Conservation (phyloP, 2,797 vertebrate genomes). For the Pipistrellus kuhlii region DNA sequence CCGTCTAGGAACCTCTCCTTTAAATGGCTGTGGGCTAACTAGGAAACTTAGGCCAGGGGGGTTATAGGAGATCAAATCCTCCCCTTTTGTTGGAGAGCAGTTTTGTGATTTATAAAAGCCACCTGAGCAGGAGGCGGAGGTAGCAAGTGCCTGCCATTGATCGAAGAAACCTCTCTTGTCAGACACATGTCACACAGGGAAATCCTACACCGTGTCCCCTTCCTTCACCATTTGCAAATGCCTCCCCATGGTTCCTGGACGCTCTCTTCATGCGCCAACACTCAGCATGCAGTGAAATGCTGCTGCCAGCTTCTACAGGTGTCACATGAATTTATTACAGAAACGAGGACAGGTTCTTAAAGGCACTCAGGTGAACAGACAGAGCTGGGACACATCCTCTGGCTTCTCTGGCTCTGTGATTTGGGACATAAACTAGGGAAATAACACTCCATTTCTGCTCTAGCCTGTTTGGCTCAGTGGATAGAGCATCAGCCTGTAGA, state of each 20-base stretch:
- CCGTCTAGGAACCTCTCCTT: background rate
- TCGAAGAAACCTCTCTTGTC: background rate
- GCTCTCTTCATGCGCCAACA: background rate
- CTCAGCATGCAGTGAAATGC: background rate
- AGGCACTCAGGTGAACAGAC: background rate
- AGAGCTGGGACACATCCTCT: background rate
- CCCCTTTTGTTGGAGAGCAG: background rate
- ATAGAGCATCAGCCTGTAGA: too few species aligned
- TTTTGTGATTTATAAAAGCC: background rate
- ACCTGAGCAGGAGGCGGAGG: background rate
- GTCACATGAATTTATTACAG: conserved; percentile 32
- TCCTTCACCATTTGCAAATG: background rate
- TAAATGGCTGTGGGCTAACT: background rate
- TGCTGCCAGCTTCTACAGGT: background rate
- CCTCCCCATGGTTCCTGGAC: background rate
- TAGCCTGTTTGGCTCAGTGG: too few species aligned
- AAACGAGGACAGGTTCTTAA: conserved; percentile 37
- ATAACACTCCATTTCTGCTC: background rate
- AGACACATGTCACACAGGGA: background rate
- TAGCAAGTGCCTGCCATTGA: rapidly evolving
- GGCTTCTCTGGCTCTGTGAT: conserved; percentile 53
- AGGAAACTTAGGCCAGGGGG: background rate
- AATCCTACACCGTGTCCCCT: background rate
- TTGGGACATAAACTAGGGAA: background rate
- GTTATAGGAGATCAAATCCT: background rate